Conservation (phyloP, 2,113 vertebrate species). For the Eubucco bourcierii region DNA sequence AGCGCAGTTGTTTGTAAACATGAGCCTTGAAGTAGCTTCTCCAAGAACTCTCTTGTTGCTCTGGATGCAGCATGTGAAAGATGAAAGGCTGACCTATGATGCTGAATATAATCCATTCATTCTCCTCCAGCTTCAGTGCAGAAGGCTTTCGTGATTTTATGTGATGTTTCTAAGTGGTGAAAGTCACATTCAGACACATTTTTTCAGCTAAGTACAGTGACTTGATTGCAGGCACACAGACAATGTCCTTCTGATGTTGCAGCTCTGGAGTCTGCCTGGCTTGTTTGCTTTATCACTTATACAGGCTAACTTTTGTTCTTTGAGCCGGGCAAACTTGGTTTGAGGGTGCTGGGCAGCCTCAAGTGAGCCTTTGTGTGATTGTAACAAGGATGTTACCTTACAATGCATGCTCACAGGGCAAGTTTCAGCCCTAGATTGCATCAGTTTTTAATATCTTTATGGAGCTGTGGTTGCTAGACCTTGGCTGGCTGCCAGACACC, state of each 20-base stretch:
- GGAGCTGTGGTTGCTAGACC: not conserved
- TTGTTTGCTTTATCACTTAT: not conserved
- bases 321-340: not conserved
- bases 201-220: not conserved
- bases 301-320: constrained; percentile 18
- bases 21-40: not conserved
- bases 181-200: not conserved
- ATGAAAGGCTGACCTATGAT: not conserved
- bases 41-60: not conserved
- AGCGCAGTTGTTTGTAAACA: not conserved
- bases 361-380: not conserved
- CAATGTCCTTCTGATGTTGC: not conserved
- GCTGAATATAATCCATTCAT: not conserved
- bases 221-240: not conserved
- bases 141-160: not conserved
- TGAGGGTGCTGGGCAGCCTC: not conserved
- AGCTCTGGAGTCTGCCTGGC: not conserved
- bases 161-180: not conserved
- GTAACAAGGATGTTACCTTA: not conserved
- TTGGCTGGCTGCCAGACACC: not conserved
- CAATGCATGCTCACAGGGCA: not conserved
- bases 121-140: not conserved
- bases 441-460: not conserved
- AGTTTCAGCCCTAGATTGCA: not conserved
- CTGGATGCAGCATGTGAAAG: not conserved